These are phyloP conservation scores for Linepithema humile DNA, from an alignment of 1,140 invertebrate genomes.

Conservation along the genomic window DNA sequence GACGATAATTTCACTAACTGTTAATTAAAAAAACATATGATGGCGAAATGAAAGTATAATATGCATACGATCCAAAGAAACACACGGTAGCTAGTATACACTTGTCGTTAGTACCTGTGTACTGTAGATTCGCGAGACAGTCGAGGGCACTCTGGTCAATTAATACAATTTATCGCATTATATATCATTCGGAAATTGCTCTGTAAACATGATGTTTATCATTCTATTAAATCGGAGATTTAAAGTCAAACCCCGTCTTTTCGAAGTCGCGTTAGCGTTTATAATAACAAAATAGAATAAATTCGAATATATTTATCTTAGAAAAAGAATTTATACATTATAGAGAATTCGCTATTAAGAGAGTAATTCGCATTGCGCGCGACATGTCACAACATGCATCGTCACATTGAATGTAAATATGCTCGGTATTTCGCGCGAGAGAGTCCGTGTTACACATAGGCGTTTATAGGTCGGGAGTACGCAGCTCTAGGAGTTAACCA, in stretches of 20 bases:
- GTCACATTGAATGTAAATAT: slow-evolving; percentile 64
- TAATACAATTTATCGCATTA: slow-evolving; percentile 66
- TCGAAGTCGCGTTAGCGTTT: slow-evolving; percentile 56
- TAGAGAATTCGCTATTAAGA: slow-evolving; percentile 71
- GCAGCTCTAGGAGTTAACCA: slow-evolving; percentile 78
- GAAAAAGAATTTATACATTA: slow-evolving; percentile 72
- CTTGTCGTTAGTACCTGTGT: slow-evolving; percentile 52
- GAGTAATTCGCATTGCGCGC: slow-evolving; percentile 60
- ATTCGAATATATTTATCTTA: slow-evolving; percentile 73
- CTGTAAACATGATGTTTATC: slow-evolving; percentile 57
- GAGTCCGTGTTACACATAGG: slow-evolving; percentile 56
- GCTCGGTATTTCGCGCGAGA: slow-evolving; percentile 62
- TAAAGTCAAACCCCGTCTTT: slow-evolving; percentile 43
- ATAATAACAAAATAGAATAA: slow-evolving; percentile 77
- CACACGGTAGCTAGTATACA: slow-evolving; percentile 42
- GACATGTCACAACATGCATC: slow-evolving; percentile 65
- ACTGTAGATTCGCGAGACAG: slow-evolving; percentile 53
- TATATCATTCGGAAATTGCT: slow-evolving; percentile 64
- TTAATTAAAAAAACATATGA: slow-evolving; percentile 62
- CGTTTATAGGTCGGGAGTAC: slow-evolving; percentile 70
- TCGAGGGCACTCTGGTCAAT: slow-evolving; percentile 70
- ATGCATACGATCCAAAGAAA: slow-evolving; percentile 53
- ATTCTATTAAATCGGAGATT: slow-evolving; percentile 60
- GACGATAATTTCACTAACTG: slow-evolving; percentile 51
- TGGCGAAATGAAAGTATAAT: slow-evolving; percentile 60